Evolutionary conservation across 2,797 vertebrate species (phyloP).

Genomic region (Tragelaphus oryx): DNA sequence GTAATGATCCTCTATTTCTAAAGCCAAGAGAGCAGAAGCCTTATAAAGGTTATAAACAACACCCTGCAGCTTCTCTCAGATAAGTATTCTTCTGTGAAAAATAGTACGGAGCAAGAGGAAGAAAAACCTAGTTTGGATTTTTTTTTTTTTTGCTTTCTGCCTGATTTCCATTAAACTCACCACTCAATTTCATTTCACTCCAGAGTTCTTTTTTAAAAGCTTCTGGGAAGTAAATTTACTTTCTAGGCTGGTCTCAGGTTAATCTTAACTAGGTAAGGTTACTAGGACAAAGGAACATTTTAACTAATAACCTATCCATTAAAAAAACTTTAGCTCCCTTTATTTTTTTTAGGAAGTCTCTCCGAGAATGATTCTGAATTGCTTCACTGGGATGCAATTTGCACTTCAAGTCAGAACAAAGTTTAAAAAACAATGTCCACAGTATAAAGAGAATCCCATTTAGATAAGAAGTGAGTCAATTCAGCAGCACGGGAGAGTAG

Average conservation of each 20-base stretch:
- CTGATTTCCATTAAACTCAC: constrained; percentile 39
- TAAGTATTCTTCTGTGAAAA: not conserved
- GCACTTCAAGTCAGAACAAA: not conserved
- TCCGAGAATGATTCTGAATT: constrained; percentile 18
- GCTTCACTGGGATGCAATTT: not conserved
- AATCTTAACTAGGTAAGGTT: constrained; percentile 56
- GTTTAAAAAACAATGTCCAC: not conserved
- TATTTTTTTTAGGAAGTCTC: not conserved
- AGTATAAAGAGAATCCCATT: not conserved
- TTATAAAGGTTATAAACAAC: not conserved
- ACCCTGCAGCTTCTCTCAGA: not conserved
- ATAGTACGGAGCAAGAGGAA: not conserved
- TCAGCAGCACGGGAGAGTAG: not conserved
- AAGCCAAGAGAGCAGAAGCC: not conserved
- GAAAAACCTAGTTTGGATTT: not conserved
- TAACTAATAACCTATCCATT: not conserved
- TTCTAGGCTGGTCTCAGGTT: constrained; percentile 28
- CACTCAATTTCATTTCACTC: constrained; percentile 52
- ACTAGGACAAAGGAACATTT: constrained; percentile 56
- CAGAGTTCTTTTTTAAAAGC: constrained; percentile 58
- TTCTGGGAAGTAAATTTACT: constrained; percentile 54
- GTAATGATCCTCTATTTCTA: not conserved
- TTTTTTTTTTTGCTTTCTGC: constrained; percentile 11
- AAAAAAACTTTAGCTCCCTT: not conserved
- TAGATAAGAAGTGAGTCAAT: not conserved